Evolutionary conservation across 2,888 invertebrate species (phyloP).

Genomic region (Calephelis perditalis): DNA sequence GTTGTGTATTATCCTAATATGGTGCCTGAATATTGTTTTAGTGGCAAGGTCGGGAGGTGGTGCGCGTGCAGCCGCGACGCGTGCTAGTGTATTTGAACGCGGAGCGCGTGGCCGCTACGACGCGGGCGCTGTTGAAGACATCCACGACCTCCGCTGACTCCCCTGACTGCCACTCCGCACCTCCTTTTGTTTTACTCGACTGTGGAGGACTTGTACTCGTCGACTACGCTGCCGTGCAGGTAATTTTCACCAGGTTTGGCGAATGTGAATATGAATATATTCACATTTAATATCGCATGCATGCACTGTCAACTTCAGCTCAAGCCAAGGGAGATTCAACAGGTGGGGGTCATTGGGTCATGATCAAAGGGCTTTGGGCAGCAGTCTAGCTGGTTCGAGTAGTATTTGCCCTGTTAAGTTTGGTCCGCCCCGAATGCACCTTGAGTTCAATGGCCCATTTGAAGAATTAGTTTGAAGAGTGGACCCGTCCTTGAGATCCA

Average conservation of each 20-base stretch:
- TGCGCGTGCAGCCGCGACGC: constrained; percentile 51
- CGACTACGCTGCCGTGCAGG: constrained; percentile 83
- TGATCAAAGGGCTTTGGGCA: too few relatives aligned
- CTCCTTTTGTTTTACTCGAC: constrained; percentile 37
- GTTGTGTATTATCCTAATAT: too few relatives aligned
- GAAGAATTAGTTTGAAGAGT: too few relatives aligned
- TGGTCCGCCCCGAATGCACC: too few relatives aligned
- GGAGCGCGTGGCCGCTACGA: constrained; percentile 28
- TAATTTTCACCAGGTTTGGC: constrained; percentile 34
- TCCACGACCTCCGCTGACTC: constrained; percentile 46
- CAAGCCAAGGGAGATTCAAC: too few relatives aligned
- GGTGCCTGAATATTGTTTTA: constrained; percentile 1
- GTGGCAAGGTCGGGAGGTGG: constrained; percentile 38
- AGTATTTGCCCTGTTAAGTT: too few relatives aligned
- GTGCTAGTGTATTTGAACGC: constrained; percentile 82
- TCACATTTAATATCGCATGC: not conserved
- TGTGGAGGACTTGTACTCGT: constrained; percentile 61
- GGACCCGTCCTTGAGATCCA: too few relatives aligned
- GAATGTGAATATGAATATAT: too few relatives aligned
- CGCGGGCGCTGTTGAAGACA: constrained; percentile 23
- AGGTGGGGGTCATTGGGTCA: too few relatives aligned
- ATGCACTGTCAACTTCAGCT: too few relatives aligned
- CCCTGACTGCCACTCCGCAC: constrained; percentile 65
- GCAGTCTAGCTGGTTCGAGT: too few relatives aligned
- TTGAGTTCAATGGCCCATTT: too few relatives aligned